A percentile compares a stretch with the other conserved stretches of the same genome.
Conservation (phyloP, 2,888 invertebrate genomes). For the Chaetoderma sp. region DNA sequence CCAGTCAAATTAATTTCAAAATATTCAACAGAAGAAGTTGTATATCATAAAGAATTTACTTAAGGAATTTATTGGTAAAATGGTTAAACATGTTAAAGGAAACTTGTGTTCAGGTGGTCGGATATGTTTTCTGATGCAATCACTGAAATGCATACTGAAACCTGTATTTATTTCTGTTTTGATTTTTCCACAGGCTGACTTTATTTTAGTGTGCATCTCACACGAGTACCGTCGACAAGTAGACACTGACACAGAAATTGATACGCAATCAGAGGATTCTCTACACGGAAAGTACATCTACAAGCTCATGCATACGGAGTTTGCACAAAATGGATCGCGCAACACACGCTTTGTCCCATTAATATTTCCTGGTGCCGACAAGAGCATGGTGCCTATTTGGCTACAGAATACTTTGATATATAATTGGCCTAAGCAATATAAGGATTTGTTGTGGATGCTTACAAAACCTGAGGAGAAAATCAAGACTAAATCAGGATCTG, state of each 20-base stretch:
- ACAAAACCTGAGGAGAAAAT: slow-evolving; percentile 50
- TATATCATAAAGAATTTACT: too few relatives aligned
- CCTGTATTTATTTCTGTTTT: not conserved
- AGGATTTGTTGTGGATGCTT: slow-evolving; percentile 57
- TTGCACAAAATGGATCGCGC: not conserved
- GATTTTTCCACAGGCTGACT: slow-evolving; percentile 64
- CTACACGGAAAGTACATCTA: slow-evolving; percentile 56
- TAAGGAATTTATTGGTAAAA: too few relatives aligned
- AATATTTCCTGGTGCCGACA: slow-evolving; percentile 43
- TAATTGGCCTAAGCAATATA: slow-evolving; percentile 56
- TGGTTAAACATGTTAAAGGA: too few relatives aligned
- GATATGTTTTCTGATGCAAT: too few relatives aligned
- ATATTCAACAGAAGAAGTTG: too few relatives aligned
- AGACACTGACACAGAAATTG: slow-evolving; percentile 4
- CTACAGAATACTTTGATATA: slow-evolving; percentile 43
- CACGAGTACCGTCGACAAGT: slow-evolving; percentile 48
- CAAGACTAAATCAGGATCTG: too few relatives aligned
- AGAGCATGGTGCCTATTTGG: slow-evolving; percentile 45
- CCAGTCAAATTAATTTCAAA: too few relatives aligned
- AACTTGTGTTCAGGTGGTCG: too few relatives aligned
- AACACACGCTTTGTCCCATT: slow-evolving; percentile 49
- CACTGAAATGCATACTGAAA: not conserved
- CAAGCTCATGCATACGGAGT: slow-evolving; percentile 24
- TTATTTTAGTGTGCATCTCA: slow-evolving; percentile 54
- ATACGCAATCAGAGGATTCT: slow-evolving; percentile 19